phyloP scores from a whole-genome alignment of 2,113 vertebrate species.

The Pygoscelis antarcticus region DNA sequence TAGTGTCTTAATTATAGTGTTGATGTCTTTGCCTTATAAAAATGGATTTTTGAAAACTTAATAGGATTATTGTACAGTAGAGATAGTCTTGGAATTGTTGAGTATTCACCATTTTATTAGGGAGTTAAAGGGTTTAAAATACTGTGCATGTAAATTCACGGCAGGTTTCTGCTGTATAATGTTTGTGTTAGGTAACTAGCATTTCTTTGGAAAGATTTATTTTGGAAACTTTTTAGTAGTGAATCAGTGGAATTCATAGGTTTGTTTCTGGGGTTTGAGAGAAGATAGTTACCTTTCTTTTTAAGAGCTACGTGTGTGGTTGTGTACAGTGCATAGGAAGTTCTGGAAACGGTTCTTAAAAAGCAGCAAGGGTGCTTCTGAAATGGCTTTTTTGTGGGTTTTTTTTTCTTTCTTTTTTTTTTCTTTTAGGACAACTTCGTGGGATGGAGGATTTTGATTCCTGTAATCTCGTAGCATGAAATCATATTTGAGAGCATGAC shows the following conservation, averaged over 20 bases:
- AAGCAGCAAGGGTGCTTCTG: not conserved
- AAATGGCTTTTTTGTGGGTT: not conserved
- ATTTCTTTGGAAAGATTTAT: not conserved
- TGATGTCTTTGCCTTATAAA: not conserved
- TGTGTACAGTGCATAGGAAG: rapidly evolving
- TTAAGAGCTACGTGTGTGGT: rapidly evolving
- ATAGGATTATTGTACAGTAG: not conserved
- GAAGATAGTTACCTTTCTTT: not conserved
- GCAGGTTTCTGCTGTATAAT: not conserved
- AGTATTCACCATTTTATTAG: not conserved
- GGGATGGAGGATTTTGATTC: not conserved
- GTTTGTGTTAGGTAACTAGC: not conserved
- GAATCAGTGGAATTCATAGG: not conserved
- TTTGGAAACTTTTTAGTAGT: not conserved
- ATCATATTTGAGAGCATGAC: not conserved
- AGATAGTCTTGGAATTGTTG: not conserved
- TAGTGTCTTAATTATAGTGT: not conserved
- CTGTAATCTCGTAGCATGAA: not conserved
- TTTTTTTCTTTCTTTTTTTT: not conserved
- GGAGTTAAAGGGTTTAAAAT: not conserved
- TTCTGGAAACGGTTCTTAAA: not conserved
- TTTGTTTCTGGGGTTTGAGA: not conserved
- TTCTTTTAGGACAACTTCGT: not conserved
- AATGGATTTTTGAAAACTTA: not conserved
- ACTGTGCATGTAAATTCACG: not conserved